Base-by-base conservation (phyloP, 2,888 invertebrate species). In the Cyclophora albipunctata region DNA sequence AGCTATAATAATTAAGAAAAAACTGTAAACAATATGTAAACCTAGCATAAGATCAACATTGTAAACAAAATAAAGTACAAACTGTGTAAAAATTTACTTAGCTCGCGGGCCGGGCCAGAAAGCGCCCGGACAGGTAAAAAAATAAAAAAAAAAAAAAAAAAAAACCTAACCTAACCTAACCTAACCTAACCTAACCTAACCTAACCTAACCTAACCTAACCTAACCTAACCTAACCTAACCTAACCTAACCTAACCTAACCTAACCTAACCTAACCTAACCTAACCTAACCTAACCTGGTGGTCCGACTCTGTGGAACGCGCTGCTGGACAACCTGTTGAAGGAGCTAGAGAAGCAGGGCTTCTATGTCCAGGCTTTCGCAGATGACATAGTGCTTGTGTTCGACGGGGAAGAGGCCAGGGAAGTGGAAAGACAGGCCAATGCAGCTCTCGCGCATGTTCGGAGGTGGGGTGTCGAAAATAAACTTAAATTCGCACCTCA, bases 301-400 rank as follows among this genome's bases (percentile, higher is more conserved):
- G 53, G 56, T 2, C 56, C 56, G n/a, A 45, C 46, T 3, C 33
- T 51, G 0, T 53, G 53, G 53, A 51, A 56, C 34, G 34, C 53
- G 1, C 47, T 49, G 3, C 47, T 53, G 20, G 46, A 55, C n/a
- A 47, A 47, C 0, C 37, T 54, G 2, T 49, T 54, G 1, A 6
- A 49, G 5, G 44, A 7, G 2, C 42, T 51, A 1, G 40, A 50
- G 2, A 7, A 7, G 2, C 7, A 20, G 2, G 46, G 45, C 3
- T 48, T 33, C 3, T 41, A 51, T 33, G 4, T 35, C 4, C 48
- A 51, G 45, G 53, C 46, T 2, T 47, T 51, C 33, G 51, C 51
- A 1, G 53, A 53, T 20, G 53, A 53, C 7, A 35, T 53, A 2
- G 47, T 42, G 2, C 35, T 47, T 6, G 6, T 45, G 1, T 33